Evolutionary conservation across 92 coral and sea anemone genomes (phyloP), one percentile per base, ranked within the genome.

Genomic region (Anthopleura xanthogrammica): DNA sequence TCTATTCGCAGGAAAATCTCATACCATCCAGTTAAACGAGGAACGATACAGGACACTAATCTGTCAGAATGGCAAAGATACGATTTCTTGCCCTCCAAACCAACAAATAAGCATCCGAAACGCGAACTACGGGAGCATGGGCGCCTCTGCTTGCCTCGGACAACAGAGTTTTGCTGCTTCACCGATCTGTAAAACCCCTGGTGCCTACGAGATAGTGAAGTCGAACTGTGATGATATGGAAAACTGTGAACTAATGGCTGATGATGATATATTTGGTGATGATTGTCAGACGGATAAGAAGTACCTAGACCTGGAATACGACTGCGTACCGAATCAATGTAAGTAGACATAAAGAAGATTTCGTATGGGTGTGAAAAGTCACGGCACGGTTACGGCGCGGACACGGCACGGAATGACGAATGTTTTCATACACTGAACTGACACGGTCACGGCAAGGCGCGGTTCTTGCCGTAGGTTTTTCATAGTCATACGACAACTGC

Each of bases 61-160:
- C 2, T 97, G 99, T 76, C 88, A 93, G 72, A 92, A 88, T 78
- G 86, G 86, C 60, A 88, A 77, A n/a, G 90, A 92, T 80, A 91
- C 88, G 79, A 97, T 97, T 42, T 80, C 93, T n/a, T 97, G 99
- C 77, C 95, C 93, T 2, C 86, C 89, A n/a, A 85, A 89, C 55
- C 77, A 93, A 84, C 86, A 83, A 57, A 90, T 97, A 65, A 88
- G 87, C 77, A 86, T 97, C 55, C 72, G 75, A 52, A 91, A 89
- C 62, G 99, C 99, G 42, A 91, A 90, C 81, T 97, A 90, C 88
- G 99, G 99, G 50, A 92, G 92, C 72, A 93, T 88, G 89, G 93
- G 98, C 16, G 79, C 77, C 68, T 90, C 92, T 20, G 90, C 88
- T 12, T 97, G 99, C 58, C 93, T 82, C 36, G 88, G 87, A 50